phyloP scores from a whole-genome alignment of 2,113 vertebrate species.

The Nyctibius bracteatus region DNA sequence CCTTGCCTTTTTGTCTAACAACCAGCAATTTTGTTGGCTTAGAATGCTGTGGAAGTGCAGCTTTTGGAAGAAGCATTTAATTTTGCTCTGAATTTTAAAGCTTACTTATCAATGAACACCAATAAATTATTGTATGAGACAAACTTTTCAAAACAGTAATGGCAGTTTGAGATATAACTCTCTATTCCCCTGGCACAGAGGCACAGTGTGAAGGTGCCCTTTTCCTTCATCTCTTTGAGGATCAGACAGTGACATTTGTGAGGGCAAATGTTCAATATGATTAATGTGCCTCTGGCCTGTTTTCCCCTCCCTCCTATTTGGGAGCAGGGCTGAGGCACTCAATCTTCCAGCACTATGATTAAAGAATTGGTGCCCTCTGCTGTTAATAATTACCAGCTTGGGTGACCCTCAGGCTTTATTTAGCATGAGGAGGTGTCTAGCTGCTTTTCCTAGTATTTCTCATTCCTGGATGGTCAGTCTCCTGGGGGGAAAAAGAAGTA shows the following conservation, averaged over 20 bases:
- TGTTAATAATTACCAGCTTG: background rate
- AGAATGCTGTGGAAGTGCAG: rapidly evolving
- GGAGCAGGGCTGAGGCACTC: background rate
- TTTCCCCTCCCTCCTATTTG: too few species aligned
- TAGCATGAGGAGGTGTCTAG: rapidly evolving
- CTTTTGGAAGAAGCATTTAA: background rate
- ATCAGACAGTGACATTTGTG: rapidly evolving
- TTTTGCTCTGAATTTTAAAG: background rate
- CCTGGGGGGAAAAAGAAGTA: background rate
- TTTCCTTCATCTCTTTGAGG: background rate
- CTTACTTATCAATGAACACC: background rate
- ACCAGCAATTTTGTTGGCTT: background rate
- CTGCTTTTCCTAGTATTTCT: background rate
- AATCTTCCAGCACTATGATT: background rate
- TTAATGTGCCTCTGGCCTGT: rapidly evolving
- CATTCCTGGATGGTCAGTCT: background rate
- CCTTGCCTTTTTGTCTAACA: background rate
- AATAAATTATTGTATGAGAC: background rate
- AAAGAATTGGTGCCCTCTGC: constrained; percentile 1
- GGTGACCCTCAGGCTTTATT: background rate
- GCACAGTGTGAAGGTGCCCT: rapidly evolving
- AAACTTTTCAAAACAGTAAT: background rate
- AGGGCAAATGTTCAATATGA: rapidly evolving
- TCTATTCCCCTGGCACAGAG: background rate
- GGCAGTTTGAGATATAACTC: background rate